phyloP scores from a whole-genome alignment of 2,113 vertebrate species.

The Cyprinodon tularosa region DNA sequence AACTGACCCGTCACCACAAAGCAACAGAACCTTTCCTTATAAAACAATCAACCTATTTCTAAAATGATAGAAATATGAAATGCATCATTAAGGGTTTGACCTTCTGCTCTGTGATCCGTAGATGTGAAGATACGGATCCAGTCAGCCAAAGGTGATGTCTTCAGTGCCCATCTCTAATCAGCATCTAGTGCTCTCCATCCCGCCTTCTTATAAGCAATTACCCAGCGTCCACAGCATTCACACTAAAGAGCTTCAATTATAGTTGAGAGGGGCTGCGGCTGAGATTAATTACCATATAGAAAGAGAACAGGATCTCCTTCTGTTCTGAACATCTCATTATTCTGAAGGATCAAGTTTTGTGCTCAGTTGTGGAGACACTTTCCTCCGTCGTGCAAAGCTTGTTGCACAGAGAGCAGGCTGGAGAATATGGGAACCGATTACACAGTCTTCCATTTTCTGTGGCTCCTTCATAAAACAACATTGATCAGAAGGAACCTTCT shows the following conservation, averaged over 20 bases:
- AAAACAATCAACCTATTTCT: too few relatives aligned
- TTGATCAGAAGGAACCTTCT: too few relatives aligned
- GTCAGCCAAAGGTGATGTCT: background rate
- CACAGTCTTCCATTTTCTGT: too few relatives aligned
- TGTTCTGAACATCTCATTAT: background rate
- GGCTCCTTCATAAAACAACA: too few relatives aligned
- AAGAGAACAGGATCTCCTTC: background rate
- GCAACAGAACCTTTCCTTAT: background rate
- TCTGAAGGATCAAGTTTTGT: background rate
- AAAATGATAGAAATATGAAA: background rate
- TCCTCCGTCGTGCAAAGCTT: background rate
- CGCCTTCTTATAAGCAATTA: conserved; percentile 49
- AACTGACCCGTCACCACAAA: background rate
- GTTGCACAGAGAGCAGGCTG: too few relatives aligned
- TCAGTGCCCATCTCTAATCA: conserved; percentile 14
- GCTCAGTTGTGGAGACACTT: background rate
- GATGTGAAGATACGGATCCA: background rate
- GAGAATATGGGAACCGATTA: too few relatives aligned
- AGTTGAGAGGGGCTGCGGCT: conserved; percentile 21
- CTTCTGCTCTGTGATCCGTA: background rate
- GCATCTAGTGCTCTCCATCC: conserved; percentile 39
- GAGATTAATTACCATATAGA: conserved; percentile 27
- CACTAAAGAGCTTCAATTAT: conserved; percentile 54
- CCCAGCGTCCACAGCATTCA: conserved; percentile 16
- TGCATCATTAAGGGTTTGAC: background rate